A percentile compares a stretch with the other conserved stretches of the same genome.
Conservation (phyloP, 2,888 invertebrate species). For the Mallateleia sp. region DNA sequence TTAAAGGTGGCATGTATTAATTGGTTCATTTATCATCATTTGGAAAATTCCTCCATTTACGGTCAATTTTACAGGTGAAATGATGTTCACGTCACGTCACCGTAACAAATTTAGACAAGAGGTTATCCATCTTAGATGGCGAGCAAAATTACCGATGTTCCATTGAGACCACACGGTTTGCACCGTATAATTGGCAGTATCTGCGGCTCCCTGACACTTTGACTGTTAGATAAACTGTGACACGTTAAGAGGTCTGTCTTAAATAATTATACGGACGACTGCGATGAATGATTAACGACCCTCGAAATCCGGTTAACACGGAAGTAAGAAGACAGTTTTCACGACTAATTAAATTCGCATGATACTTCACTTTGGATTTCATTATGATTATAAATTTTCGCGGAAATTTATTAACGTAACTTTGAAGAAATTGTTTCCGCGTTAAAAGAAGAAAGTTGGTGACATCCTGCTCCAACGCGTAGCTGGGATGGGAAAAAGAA, state of each 20-base stretch:
- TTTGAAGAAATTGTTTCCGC: no score
- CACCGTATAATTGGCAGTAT: conserved; percentile 87
- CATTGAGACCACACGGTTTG: conserved; percentile 83
- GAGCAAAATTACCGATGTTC: conserved; percentile 75
- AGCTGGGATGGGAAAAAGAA: no score
- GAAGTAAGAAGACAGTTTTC: conserved; percentile 32
- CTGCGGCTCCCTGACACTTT: conserved; percentile 83
- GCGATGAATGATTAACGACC: conserved; percentile 50
- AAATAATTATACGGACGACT: conserved; percentile 59
- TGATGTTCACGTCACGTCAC: conserved; percentile 27
- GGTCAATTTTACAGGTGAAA: conserved; percentile 35
- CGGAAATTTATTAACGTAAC: no score
- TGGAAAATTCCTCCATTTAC: no score
- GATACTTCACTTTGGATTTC: no score
- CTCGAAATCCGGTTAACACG: conserved; percentile 39
- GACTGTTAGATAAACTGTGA: conserved; percentile 50
- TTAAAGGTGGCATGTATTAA: no score
- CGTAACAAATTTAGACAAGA: conserved; percentile 85
- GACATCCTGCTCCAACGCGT: no score
- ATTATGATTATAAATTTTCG: no score
- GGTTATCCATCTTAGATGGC: conserved; percentile 80
- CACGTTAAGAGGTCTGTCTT: conserved; percentile 50
- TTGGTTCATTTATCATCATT: no score
- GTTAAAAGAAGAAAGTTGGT: no score
- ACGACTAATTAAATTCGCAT: no score